Conservation (phyloP, 2,113 vertebrate genomes). For the Alligator mississippiensis region DNA sequence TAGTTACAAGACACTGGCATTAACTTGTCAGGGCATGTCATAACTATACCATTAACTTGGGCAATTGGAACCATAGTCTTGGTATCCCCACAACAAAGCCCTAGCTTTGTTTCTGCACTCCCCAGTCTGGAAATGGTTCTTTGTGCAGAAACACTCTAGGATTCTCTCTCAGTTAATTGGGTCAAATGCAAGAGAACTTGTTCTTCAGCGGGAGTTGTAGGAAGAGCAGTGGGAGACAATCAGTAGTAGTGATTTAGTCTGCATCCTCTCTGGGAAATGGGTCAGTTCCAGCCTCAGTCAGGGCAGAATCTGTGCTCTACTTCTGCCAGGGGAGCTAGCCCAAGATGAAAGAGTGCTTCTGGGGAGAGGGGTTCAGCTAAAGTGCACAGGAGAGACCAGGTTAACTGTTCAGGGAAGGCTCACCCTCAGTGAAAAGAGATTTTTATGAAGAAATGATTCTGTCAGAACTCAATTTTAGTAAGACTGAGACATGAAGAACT, state of each 20-base stretch:
- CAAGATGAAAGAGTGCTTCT: too few relatives aligned
- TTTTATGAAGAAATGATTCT: neutral
- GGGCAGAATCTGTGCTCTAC: too few relatives aligned
- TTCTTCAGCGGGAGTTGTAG: too few relatives aligned
- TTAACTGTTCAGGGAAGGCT: neutral
- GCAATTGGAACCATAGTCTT: too few relatives aligned
- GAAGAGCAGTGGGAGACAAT: too few relatives aligned
- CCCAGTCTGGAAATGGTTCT: rapidly evolving
- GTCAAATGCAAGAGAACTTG: neutral
- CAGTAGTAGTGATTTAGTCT: too few relatives aligned
- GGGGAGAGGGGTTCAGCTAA: neutral
- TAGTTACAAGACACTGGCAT: neutral
- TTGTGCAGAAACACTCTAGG: neutral
- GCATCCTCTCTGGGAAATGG: too few relatives aligned
- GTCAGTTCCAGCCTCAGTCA: too few relatives aligned
- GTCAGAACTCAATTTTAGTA: neutral
- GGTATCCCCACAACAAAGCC: too few relatives aligned
- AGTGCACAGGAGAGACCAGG: neutral
- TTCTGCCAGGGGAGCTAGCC: neutral
- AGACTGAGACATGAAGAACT: neutral
- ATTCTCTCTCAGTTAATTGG: neutral
- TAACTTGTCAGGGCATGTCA: neutral
- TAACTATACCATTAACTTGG: neutral
- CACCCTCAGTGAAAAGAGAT: neutral
- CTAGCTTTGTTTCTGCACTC: neutral